These are phyloP conservation scores for Amblyopsis hoosieri DNA, from an alignment of 2,797 vertebrate genomes.

Conservation along the genomic window DNA sequence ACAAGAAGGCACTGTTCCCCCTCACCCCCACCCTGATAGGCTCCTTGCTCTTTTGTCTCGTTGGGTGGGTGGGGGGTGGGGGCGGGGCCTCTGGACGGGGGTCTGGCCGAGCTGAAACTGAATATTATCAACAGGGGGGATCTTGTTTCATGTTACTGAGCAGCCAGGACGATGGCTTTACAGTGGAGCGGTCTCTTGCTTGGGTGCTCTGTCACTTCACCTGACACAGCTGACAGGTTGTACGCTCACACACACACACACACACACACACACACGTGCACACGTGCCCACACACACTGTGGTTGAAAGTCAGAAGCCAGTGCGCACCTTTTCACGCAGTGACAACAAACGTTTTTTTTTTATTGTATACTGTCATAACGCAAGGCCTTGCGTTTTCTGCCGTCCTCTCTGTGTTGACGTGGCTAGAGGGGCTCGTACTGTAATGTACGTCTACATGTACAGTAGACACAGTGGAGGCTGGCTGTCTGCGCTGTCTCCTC, in stretches of 20 bases:
- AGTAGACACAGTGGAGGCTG: slow-evolving; percentile 4
- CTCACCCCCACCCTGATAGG: slow-evolving; percentile 87
- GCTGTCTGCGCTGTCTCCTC: slow-evolving; percentile 68
- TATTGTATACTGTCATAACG: too few species aligned
- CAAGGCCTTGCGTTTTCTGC: too few species aligned
- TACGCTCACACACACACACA: neutral
- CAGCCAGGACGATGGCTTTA: slow-evolving; percentile 48
- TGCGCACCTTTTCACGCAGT: too few species aligned
- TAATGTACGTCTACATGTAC: neutral
- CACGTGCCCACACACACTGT: neutral
- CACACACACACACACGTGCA: slow-evolving; percentile 1
- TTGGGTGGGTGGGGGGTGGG: slow-evolving; percentile 83
- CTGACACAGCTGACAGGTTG: slow-evolving; percentile 22
- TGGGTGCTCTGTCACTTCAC: slow-evolving; percentile 33
- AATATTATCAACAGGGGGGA: slow-evolving; percentile 95
- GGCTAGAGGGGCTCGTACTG: neutral
- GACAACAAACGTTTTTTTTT: too few species aligned
- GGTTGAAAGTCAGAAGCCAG: too few species aligned
- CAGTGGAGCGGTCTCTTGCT: neutral
- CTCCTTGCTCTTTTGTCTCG: slow-evolving; percentile 94
- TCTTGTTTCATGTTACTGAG: slow-evolving; percentile 96
- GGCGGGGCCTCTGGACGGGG: slow-evolving; percentile 76
- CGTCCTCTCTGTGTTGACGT: too few species aligned
- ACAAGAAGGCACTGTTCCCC: slow-evolving; percentile 94
- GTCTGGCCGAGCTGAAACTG: slow-evolving; percentile 91